These are phyloP conservation scores for Porites divaricata DNA, from an alignment of 92 coral and sea anemone genomes.

Conservation along the genomic window DNA sequence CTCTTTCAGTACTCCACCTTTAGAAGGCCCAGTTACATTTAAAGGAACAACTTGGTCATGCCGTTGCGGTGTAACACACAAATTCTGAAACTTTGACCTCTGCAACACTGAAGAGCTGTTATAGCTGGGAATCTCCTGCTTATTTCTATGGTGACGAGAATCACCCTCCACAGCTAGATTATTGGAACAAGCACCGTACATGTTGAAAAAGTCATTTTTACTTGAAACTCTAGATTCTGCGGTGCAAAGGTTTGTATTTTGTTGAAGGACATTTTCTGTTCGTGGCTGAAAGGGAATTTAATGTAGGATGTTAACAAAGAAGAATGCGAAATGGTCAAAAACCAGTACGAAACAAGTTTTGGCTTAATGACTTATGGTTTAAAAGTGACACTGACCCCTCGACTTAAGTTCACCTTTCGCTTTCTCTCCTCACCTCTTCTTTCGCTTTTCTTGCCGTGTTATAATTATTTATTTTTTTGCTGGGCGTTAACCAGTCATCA, in stretches of 20 bases:
- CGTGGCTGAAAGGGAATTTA: constrained; percentile 8
- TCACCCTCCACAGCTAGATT: not conserved
- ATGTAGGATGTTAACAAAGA: not conserved
- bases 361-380: no score
- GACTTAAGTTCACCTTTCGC: no score
- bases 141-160: not conserved
- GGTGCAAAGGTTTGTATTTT: not conserved
- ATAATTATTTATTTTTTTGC: no score
- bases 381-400: no score
- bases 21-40: not conserved
- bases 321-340: not conserved
- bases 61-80: not conserved
- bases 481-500: no score
- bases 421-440: no score
- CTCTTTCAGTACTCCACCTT: constrained; percentile 3
- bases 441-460: no score
- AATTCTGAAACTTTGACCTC: not conserved
- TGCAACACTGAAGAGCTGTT: not conserved
- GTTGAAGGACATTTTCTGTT: not conserved
- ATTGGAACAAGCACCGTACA: not conserved
- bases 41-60: constrained; percentile 31
- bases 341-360: not conserved
- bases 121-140: not conserved
- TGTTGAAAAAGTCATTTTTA: constrained; percentile 22
- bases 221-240: not conserved